phyloP scores from a whole-genome alignment of 2,888 invertebrate species.

The Folsomia candida region DNA sequence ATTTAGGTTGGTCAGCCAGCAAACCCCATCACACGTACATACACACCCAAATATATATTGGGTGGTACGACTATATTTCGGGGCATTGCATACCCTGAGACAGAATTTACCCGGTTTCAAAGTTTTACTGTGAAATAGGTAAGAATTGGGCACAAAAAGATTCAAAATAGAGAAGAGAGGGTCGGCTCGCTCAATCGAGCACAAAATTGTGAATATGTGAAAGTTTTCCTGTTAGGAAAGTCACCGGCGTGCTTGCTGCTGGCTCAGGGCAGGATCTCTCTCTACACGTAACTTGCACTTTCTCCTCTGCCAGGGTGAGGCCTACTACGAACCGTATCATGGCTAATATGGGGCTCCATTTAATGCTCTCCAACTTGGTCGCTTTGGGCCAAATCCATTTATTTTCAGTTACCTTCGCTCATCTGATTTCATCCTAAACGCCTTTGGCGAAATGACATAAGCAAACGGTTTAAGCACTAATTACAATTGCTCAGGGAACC shows the following conservation, averaged over 20 bases:
- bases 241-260: not conserved
- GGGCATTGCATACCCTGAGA: no score
- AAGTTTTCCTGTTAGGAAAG: constrained; percentile 12
- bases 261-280: not conserved
- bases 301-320: not conserved
- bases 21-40: no score
- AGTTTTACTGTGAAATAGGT: no score
- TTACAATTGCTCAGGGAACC: no score
- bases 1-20: no score
- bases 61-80: no score
- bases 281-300: not conserved
- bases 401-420: constrained; percentile 2
- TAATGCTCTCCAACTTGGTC: constrained; percentile 7
- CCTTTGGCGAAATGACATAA: no score
- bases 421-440: not conserved
- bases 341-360: constrained; percentile 13
- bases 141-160: not conserved
- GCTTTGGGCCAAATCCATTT: constrained; percentile 12
- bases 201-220: constrained; percentile 17
- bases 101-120: no score
- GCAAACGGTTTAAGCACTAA: no score
- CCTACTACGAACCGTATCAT: not conserved
- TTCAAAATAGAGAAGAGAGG: not conserved
- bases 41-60: no score
- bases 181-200: constrained; percentile 10